phyloP scores from a whole-genome alignment of 2,113 vertebrate genomes.

The Lepus americanus region DNA sequence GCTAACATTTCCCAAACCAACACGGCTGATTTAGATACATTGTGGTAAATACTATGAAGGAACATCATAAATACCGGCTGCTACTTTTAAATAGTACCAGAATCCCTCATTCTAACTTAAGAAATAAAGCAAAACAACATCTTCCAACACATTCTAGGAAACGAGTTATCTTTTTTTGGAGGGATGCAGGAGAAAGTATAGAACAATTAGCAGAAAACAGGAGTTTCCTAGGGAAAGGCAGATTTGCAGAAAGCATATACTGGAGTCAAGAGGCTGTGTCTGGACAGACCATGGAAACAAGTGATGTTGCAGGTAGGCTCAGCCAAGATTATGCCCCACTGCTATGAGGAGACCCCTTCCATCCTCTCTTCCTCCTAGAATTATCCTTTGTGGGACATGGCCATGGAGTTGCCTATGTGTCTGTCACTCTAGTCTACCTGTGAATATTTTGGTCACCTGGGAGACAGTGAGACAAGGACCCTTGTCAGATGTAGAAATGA shows the following conservation, averaged over 20 bases:
- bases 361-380: not conserved
- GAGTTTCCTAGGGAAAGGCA: not conserved
- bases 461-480: not conserved
- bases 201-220: slow-evolving; percentile 40
- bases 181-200: not conserved
- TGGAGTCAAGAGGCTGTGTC: not conserved
- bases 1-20: not conserved
- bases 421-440: not conserved
- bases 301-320: not conserved
- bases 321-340: not conserved
- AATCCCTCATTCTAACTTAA: not conserved
- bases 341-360: not conserved
- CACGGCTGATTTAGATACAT: not conserved
- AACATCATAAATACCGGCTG: not conserved
- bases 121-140: slow-evolving; percentile 45
- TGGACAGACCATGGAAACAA: not conserved
- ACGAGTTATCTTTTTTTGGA: not conserved
- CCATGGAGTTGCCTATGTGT: not conserved
- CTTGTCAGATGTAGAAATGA: slow-evolving; percentile 31
- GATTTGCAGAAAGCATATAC: not conserved
- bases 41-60: not conserved
- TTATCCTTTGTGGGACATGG: not conserved
- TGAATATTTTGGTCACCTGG: slow-evolving; percentile 33
- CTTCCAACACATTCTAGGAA: not conserved
- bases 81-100: not conserved